Base-by-base conservation (phyloP, 1,140 invertebrate genomes). In the Zaprionus gabonicus region DNA sequence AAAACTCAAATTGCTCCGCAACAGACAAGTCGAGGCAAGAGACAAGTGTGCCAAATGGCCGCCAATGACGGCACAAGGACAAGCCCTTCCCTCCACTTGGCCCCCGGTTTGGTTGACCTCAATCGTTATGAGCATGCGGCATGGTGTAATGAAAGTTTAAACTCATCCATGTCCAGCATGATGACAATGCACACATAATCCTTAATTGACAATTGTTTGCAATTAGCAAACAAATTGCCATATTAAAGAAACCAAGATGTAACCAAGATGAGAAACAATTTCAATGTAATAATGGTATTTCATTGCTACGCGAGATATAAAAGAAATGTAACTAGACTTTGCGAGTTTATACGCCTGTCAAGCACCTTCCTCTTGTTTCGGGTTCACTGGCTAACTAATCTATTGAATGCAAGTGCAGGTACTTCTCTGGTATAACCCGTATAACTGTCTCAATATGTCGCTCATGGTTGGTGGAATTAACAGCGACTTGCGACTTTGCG, bases 1-100 rank as follows among this genome's bases (percentile, higher is more conserved):
- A 56, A 56, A 56, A 56, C 25, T 56, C 4, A n/a, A 56, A 56
- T 56, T 56, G 53, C 27, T n/a, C 1, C 27, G 41, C 13, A 56
- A 25, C 53, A 56, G 27, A 56, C 53, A 56, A 46, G 41, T 0
- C 41, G 3, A 34, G 9, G 10, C 9, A 46, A 17, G 41, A 46
- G 41, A 56, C 53, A 56, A 56, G 53, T 56, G 53, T 56, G 15
- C 53, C 53, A 56, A 56, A 56, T 56, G 27, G 23, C 27, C 53
- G 12, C 15, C 53, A 56, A 56, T 27, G 25, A 15, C 53, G 1
- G 25, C 27, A 23, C 10, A 46, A 53, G 23, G 49, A 12, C 49
- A 27, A 23, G 13, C 6, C 13, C 23, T 12, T 23, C 23, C 6
- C 7, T 9, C 15, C 5, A 4, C 23, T 6, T 13, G 2, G 4